phyloP scores from a whole-genome alignment of 2,113 vertebrate genomes.

The Amazona vittata region DNA sequence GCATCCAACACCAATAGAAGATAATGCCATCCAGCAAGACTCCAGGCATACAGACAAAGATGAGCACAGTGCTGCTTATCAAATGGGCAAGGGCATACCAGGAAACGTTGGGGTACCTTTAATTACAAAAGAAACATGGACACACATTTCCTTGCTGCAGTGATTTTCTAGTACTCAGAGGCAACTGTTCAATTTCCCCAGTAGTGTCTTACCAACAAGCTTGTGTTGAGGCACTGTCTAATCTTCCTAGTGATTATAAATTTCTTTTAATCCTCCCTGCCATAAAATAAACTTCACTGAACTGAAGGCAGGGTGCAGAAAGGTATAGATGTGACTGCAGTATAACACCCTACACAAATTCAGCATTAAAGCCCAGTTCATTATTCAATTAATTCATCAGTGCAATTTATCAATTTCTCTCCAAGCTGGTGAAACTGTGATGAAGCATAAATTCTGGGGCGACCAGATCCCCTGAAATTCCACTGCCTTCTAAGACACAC shows the following conservation, averaged over 20 bases:
- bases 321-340: neutral
- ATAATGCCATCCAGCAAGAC: neutral
- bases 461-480: neutral
- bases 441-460: neutral
- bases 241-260: neutral
- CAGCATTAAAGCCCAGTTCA: neutral
- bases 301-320: neutral
- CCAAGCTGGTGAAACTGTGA: neutral
- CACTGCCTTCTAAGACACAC: neutral
- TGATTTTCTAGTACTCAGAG: neutral
- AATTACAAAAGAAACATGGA: neutral
- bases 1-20: accelerated
- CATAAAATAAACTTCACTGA: neutral
- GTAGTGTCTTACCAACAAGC: neutral
- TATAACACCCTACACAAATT: neutral
- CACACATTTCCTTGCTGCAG: neutral
- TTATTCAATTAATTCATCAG: neutral
- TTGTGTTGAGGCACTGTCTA: neutral
- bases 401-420: neutral
- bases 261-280: neutral
- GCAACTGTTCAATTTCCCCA: neutral
- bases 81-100: neutral
- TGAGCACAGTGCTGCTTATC: neutral
- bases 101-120: neutral
- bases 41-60: neutral